Conservation (phyloP, 2,113 vertebrate species). For the Pomatostomus ruficeps region DNA sequence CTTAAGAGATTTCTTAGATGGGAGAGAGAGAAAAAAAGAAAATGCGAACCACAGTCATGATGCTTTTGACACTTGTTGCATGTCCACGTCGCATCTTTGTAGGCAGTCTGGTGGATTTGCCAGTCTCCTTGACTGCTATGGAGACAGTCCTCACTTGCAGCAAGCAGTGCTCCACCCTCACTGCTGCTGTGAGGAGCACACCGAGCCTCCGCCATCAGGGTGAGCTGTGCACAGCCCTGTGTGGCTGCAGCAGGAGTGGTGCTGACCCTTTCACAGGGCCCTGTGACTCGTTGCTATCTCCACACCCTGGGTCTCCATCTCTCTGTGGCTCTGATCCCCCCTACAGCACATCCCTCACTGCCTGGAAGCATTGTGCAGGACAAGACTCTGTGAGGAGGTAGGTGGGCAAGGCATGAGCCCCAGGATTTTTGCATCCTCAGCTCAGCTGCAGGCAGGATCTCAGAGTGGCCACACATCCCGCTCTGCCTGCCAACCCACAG, state of each 20-base stretch:
- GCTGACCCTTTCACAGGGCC: neutral
- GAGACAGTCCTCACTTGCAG: neutral
- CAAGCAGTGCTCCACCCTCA: neutral
- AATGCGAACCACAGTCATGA: neutral
- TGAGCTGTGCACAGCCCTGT: rapidly evolving
- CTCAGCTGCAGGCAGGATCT: neutral
- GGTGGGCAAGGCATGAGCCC: neutral
- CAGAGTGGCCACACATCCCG: rapidly evolving
- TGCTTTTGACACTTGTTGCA: neutral
- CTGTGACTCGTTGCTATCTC: rapidly evolving
- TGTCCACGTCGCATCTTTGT: neutral
- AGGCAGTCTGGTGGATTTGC: neutral
- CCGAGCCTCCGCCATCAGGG: too few species aligned
- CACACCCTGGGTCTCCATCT: neutral
- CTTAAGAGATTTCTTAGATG: neutral
- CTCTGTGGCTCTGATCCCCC: neutral
- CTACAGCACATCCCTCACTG: neutral
- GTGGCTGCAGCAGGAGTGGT: neutral
- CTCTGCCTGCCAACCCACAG: neutral
- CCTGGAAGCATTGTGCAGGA: neutral
- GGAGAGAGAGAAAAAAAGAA: neutral
- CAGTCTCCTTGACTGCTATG: neutral
- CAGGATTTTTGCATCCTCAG: neutral
- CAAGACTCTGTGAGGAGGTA: neutral
- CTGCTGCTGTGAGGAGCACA: rapidly evolving